phyloP scores from a whole-genome alignment of 2,797 vertebrate species.

The Paedocypris micromegethes region DNA sequence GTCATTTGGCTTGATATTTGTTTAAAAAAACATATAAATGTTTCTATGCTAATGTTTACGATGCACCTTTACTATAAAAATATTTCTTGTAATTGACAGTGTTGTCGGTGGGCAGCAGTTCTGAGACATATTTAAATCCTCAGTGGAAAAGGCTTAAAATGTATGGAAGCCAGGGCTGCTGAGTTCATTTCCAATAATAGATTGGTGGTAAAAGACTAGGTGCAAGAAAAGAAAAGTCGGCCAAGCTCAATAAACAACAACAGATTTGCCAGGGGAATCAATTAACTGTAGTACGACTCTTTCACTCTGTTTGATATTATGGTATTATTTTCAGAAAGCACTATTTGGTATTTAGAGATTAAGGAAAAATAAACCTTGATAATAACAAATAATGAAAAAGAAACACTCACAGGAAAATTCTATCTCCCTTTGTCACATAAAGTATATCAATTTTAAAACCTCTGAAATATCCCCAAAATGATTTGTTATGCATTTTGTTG shows the following conservation, averaged over 20 bases:
- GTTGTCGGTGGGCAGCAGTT: conserved; percentile 6
- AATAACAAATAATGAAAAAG: too few species aligned
- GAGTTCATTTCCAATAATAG: not conserved
- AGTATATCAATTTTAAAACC: too few species aligned
- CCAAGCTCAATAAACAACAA: not conserved
- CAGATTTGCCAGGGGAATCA: not conserved
- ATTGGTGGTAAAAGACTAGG: not conserved
- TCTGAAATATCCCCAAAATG: too few species aligned
- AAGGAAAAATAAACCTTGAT: too few species aligned
- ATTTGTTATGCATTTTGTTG: not conserved
- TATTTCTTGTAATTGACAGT: conserved; percentile 24
- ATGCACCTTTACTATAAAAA: not conserved
- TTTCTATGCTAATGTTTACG: too few species aligned
- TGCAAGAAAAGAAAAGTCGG: not conserved
- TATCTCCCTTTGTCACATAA: too few species aligned
- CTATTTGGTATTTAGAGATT: too few species aligned
- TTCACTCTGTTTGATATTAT: too few species aligned
- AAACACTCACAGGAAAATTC: too few species aligned
- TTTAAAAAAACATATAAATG: too few species aligned
- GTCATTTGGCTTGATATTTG: too few species aligned
- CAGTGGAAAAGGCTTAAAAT: not conserved
- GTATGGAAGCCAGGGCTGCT: not conserved
- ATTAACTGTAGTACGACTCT: not conserved
- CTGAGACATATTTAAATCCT: not conserved
- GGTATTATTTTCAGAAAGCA: too few species aligned